These are phyloP conservation scores for Pseudopleuronectes americanus DNA, from an alignment of 2,797 vertebrate genomes.

Conservation along the genomic window DNA sequence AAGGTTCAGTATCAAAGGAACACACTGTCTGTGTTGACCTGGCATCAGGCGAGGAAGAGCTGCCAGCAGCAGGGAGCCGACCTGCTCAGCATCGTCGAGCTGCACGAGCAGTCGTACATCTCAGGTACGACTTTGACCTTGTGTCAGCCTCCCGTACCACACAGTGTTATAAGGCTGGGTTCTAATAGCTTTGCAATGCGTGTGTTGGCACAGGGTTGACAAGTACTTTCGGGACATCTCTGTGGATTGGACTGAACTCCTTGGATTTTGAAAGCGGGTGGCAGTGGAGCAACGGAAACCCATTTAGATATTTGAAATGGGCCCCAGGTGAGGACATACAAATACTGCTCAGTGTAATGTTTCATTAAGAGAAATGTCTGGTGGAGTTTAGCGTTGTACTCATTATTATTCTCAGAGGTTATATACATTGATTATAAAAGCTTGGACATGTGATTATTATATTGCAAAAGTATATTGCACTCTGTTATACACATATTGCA, in stretches of 20 bases:
- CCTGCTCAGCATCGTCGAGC: conserved; percentile 91
- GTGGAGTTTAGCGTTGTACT: no score
- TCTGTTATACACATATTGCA: no score
- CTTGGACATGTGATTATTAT: no score
- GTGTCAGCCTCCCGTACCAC: neutral
- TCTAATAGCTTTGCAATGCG: neutral
- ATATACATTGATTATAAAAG: neutral
- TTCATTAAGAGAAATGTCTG: neutral
- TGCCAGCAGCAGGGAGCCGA: conserved; percentile 92
- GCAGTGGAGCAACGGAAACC: conserved; percentile 92
- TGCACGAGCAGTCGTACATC: conserved; percentile 93
- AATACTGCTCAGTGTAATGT: no score
- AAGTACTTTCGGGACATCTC: conserved; percentile 76
- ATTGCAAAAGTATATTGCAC: no score
- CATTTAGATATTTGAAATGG: conserved; percentile 96
- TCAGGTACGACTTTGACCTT: conserved; percentile 83
- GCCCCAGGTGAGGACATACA: conserved; percentile 86
- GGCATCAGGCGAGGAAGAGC: conserved; percentile 93
- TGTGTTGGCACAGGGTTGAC: conserved; percentile 84
- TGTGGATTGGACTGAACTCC: conserved; percentile 96
- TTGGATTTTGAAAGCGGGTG: conserved; percentile 91
- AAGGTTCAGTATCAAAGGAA: conserved; percentile 91
- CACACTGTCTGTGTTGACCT: conserved; percentile 86
- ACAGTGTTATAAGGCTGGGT: neutral
- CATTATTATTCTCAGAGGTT: no score